Conservation (phyloP, 1,140 invertebrate species). For the Apocrypta bakeri region DNA sequence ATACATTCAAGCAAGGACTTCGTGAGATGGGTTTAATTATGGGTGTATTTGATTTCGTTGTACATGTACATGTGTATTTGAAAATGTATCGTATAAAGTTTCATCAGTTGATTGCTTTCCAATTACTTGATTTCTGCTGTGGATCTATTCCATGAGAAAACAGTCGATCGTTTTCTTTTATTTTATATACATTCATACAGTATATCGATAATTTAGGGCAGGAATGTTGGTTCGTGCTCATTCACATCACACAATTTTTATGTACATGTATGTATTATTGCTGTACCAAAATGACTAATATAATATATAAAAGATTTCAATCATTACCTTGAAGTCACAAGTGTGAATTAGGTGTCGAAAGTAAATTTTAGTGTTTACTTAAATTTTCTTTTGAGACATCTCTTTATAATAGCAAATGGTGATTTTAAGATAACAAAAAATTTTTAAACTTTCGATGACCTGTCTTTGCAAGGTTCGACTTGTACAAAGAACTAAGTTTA, state of each 20-base stretch:
- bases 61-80: too few species aligned
- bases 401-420: background rate
- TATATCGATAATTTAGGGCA: slow-evolving; percentile 49
- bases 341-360: slow-evolving; percentile 21
- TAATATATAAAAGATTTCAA: slow-evolving; percentile 51
- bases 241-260: slow-evolving; percentile 54
- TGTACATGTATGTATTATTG: slow-evolving; percentile 60
- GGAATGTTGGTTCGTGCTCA: slow-evolving; percentile 56
- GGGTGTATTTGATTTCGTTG: slow-evolving; percentile 53
- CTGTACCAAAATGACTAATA: slow-evolving; percentile 58
- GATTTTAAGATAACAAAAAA: background rate
- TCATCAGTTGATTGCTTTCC: slow-evolving; percentile 12
- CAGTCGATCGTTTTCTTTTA: slow-evolving; percentile 8
- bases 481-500: slow-evolving; percentile 19
- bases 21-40: slow-evolving; percentile 50
- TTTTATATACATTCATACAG: slow-evolving; percentile 4
- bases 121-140: slow-evolving; percentile 7
- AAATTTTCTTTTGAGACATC: background rate
- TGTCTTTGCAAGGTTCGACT: background rate
- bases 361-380: slow-evolving; percentile 24
- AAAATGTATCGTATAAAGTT: slow-evolving; percentile 32
- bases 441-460: slow-evolving; percentile 3
- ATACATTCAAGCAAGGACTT: slow-evolving; percentile 49
- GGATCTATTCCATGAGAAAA: background rate
- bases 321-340: slow-evolving; percentile 25